phyloP scores from a whole-genome alignment of 2,888 invertebrate species.

The Nesidiocoris tenuis region DNA sequence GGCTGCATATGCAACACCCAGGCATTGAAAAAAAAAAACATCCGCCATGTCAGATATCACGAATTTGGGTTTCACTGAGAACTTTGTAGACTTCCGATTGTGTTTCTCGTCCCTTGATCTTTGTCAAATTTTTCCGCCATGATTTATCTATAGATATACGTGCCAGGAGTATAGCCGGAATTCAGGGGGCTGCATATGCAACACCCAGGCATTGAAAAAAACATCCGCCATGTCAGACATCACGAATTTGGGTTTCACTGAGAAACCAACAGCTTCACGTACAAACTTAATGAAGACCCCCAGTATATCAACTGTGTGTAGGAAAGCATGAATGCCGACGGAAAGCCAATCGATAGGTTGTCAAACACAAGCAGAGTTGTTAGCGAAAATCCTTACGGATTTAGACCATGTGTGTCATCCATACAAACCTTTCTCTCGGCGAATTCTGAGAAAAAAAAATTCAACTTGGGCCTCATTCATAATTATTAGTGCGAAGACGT shows the following conservation, averaged over 20 bases:
- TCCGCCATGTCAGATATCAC: constrained; percentile 51
- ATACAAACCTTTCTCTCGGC: constrained; percentile 50
- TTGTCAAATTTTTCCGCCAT: constrained; percentile 3
- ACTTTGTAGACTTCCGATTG: not conserved
- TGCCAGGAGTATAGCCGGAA: constrained; percentile 33
- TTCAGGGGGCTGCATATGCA: constrained; percentile 46
- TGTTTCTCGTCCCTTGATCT: not conserved
- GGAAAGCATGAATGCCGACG: constrained; percentile 49
- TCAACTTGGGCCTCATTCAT: too few relatives aligned
- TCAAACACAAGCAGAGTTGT: constrained; percentile 49
- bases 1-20: constrained; percentile 50
- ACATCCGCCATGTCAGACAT: constrained; percentile 50
- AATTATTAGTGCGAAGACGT: too few relatives aligned
- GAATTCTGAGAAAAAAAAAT: constrained; percentile 50
- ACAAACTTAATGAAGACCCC: constrained; percentile 24
- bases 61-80: too few relatives aligned
- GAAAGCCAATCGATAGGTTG: constrained; percentile 49
- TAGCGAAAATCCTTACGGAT: constrained; percentile 48
- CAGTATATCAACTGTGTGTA: not conserved
- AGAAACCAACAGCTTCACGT: not conserved
- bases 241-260: constrained; percentile 45
- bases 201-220: constrained; percentile 50
- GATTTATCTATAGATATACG: constrained; percentile 49
- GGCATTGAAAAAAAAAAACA: constrained; percentile 49
- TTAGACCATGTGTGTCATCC: constrained; percentile 50